Evolutionary conservation across 2,797 vertebrate genomes (phyloP).

Genomic region (Pangasius djambal): DNA sequence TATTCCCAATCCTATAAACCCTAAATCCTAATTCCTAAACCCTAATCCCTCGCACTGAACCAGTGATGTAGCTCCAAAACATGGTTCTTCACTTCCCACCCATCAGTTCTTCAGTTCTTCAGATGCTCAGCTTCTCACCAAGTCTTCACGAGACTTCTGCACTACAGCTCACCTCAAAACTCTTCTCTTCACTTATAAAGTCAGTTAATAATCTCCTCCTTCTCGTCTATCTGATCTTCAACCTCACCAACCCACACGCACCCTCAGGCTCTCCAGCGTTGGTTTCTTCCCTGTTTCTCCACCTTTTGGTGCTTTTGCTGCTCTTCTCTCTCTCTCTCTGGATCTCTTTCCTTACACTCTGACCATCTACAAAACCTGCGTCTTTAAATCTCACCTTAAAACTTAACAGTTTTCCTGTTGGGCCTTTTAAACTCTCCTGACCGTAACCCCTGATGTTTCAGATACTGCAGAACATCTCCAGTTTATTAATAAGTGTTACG

Average conservation of each 20-base stretch:
- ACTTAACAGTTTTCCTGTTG: slow-evolving; percentile 63
- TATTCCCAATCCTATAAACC: background rate
- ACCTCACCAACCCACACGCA: slow-evolving; percentile 11
- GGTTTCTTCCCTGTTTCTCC: background rate
- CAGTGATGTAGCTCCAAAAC: background rate
- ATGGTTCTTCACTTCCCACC: background rate
- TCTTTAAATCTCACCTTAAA: slow-evolving; percentile 24
- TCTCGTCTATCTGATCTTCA: slow-evolving; percentile 7
- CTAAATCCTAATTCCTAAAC: background rate
- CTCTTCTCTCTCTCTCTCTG: background rate
- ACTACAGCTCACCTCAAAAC: slow-evolving; percentile 5
- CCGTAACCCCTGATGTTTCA: background rate
- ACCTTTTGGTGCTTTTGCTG: slow-evolving; percentile 4
- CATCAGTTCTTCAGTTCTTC: background rate
- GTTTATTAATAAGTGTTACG: background rate
- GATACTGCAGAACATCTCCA: background rate
- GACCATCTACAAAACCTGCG: slow-evolving; percentile 11
- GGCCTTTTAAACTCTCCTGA: slow-evolving; percentile 8
- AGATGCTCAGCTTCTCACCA: background rate
- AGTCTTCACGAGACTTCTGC: background rate
- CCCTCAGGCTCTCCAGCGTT: background rate
- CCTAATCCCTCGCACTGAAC: background rate
- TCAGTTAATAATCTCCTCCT: slow-evolving; percentile 1
- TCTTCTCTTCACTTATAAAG: background rate
- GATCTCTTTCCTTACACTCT: background rate